phyloP scores from a whole-genome alignment of 2,797 vertebrate species.

The Ctenochaetus hawaiiensis region DNA sequence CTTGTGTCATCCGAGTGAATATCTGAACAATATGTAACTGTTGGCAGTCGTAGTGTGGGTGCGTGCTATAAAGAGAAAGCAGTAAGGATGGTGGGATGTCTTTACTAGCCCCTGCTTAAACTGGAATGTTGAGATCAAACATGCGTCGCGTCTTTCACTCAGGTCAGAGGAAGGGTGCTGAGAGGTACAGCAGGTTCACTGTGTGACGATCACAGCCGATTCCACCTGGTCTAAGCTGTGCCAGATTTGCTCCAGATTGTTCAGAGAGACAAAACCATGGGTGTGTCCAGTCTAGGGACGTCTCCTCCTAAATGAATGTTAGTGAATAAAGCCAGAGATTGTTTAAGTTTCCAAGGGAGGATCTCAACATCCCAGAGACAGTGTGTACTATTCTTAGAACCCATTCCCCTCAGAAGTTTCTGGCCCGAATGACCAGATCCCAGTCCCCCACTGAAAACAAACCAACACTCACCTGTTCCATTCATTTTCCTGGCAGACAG shows the following conservation, averaged over 20 bases:
- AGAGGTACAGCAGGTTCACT: background rate
- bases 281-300: conserved; percentile 35
- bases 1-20: conserved; percentile 69
- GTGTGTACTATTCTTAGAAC: conserved; percentile 69
- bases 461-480: conserved; percentile 75
- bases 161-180: conserved; percentile 46
- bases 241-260: conserved; percentile 33
- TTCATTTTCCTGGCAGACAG: conserved; percentile 70
- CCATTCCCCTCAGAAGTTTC: conserved; percentile 40
- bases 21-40: conserved; percentile 74
- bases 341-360: conserved; percentile 70
- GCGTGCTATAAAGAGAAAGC: conserved; percentile 30
- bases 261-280: conserved; percentile 43
- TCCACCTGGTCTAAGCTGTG: conserved; percentile 11
- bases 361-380: conserved; percentile 51
- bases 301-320: conserved; percentile 46
- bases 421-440: conserved; percentile 61
- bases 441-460: conserved; percentile 70
- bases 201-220: conserved; percentile 30
- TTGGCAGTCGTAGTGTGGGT: conserved; percentile 55
- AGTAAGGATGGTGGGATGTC: conserved; percentile 43
- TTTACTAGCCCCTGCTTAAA: conserved; percentile 59
- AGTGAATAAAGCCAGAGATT: conserved; percentile 47
- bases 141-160: conserved; percentile 15
- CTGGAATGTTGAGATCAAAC: conserved; percentile 67